Evolutionary conservation across 1,140 invertebrate species (phyloP).

Genomic region (Lanistes nyassanus): DNA sequence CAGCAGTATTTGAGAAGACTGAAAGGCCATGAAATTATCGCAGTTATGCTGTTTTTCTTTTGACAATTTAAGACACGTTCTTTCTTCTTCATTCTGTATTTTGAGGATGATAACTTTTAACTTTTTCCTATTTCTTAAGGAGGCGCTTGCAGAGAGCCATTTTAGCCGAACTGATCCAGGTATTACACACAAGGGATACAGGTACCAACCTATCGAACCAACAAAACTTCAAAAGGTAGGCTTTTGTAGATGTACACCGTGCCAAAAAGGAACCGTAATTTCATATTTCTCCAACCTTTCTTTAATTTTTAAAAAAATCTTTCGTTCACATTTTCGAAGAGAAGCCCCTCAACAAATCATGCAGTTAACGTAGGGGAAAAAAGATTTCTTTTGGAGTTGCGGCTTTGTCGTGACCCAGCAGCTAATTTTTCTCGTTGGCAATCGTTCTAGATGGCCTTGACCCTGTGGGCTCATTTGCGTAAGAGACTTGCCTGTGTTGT

Average conservation of each 20-base stretch:
- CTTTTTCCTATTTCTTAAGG: background rate
- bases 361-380: no score
- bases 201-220: constrained; percentile 24
- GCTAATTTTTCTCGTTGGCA: no score
- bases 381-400: background rate
- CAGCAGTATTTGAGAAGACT: no score
- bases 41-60: no score
- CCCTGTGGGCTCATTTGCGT: no score
- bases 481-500: no score
- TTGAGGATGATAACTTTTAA: background rate
- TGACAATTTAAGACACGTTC: no score
- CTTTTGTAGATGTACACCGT: background rate
- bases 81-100: no score
- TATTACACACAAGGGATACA: constrained; percentile 19
- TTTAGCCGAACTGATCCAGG: constrained; percentile 23
- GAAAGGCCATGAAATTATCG: no score
- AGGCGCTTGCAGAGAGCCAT: constrained; percentile 15
- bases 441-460: no score
- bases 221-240: constrained; percentile 27
- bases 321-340: background rate
- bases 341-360: background rate
- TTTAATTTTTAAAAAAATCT: background rate
- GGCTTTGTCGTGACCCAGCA: background rate
- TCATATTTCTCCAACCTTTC: background rate
- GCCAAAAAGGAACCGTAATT: no score